A percentile compares a stretch with the other conserved stretches of the same genome.
Evolutionary conservation across 2,888 invertebrate species (phyloP).

Genomic region (Pristionchus maxplancki): DNA sequence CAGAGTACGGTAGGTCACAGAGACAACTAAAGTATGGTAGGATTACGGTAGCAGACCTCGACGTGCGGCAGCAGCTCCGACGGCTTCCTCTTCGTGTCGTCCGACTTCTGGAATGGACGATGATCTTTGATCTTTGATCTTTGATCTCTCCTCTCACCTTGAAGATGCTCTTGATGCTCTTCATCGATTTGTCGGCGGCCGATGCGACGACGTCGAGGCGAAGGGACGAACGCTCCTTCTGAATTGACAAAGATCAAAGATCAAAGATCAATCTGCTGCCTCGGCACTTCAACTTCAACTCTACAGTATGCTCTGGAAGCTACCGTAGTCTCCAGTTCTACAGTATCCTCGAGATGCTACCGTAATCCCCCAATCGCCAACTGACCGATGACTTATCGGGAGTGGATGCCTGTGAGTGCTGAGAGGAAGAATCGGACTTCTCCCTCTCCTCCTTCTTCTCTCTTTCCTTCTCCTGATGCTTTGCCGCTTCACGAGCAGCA

Average conservation of each 20-base stretch:
- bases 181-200: slow-evolving; percentile 8
- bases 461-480: background rate
- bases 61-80: background rate
- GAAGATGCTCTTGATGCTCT: slow-evolving; percentile 8
- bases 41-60: no score
- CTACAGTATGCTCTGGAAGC: no score
- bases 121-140: slow-evolving; percentile 36
- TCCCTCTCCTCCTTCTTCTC: background rate
- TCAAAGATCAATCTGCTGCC: no score
- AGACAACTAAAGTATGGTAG: no score
- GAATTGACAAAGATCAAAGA: no score
- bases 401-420: background rate
- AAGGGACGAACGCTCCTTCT: background rate
- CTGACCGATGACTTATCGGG: background rate
- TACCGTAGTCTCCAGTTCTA: no score
- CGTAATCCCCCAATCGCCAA: no score
- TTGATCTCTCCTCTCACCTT: background rate
- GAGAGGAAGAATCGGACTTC: background rate
- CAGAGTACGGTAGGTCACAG: no score
- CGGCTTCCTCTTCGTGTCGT: slow-evolving; percentile 2
- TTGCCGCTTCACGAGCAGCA: background rate
- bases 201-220: background rate
- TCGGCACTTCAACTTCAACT: no score
- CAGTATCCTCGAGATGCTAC: no score
- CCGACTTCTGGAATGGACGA: background rate